Base-by-base conservation (phyloP, 2,888 invertebrate species). In the Neoitamus cyanurus region DNA sequence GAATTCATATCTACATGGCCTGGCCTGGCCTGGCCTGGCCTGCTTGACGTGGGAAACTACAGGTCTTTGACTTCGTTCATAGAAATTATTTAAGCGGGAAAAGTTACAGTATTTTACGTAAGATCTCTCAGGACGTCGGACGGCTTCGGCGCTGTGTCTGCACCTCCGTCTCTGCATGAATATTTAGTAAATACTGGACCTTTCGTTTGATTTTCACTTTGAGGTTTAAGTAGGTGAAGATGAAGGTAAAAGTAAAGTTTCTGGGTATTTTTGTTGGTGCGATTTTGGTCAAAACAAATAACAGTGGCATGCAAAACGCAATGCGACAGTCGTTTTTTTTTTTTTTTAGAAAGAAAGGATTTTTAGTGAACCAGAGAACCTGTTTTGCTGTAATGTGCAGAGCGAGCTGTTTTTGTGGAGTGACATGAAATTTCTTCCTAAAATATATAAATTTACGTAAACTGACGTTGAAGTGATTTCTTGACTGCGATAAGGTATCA, bases 51-150 rank as follows among this genome's bases (percentile, higher is more conserved):
- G 82, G 82, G 82, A 82, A 80, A 69, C 25, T 69, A 28, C 34
- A 69, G 82, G 82, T 82, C 82, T 82, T 82, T 82, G 82, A 82
- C 82, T 69, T 37, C 68, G n/a, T 69, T 69, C 36, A 37, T 82
- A 25, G 69, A 36, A 69, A 69, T 69, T 82, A 34, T 82, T 82
- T 58, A 58, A 82, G 82, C 82, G 82, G 82, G 82, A 82, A 82
- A 82, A 82, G n/a, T 68, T 30, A 28, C 42, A 31, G 58, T n/a
- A 15, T 80, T 34, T 80, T 31, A 34, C 20, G 20, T 58, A 58
- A 68, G 30, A 80, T n/a, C 30, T 58, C 58, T 5, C 58, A 15
- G 48, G 48, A 48, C 48, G 37, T 20, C 48, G 37, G 25, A 34
- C 36, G 20, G 9, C 25, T 20, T 25, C 25, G 36, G 11, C 25